phyloP scores from a whole-genome alignment of 2,888 invertebrate species.

The Adineta ricciae region DNA sequence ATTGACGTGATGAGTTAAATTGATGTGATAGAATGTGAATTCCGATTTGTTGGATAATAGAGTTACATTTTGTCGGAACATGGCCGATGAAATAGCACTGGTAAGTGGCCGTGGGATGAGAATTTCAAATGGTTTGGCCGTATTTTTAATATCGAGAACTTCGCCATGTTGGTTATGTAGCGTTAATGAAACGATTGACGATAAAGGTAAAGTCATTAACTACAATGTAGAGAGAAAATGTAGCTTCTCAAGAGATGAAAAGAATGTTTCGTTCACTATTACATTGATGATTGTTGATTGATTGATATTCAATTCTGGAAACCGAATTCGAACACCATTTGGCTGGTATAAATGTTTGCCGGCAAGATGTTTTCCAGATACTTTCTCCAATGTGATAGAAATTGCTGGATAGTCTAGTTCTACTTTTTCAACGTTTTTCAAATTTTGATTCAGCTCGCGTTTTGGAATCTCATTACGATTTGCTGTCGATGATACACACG shows the following conservation, averaged over 20 bases:
- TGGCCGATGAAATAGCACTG: constrained; percentile 19
- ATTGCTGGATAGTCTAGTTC: background rate
- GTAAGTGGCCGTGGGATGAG: constrained; percentile 37
- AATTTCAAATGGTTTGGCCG: constrained; percentile 37
- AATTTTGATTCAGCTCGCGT: background rate
- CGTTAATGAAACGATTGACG: constrained; percentile 29
- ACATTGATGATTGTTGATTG: background rate
- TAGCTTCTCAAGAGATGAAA: too few relatives aligned
- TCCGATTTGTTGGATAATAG: background rate
- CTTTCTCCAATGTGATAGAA: background rate
- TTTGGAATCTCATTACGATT: too few relatives aligned
- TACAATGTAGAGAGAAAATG: background rate
- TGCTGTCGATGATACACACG: too few relatives aligned
- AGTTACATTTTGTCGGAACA: background rate
- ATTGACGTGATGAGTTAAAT: background rate
- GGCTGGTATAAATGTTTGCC: background rate
- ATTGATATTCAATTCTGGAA: background rate
- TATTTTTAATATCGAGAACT: constrained; percentile 29
- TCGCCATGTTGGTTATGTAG: constrained; percentile 34
- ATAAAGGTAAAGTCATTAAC: background rate
- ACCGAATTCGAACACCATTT: background rate
- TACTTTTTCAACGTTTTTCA: background rate
- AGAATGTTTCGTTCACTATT: background rate
- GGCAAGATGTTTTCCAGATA: background rate
- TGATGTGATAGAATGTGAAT: background rate